Conservation (phyloP, 2,888 invertebrate genomes). For the Acronicta aceris region DNA sequence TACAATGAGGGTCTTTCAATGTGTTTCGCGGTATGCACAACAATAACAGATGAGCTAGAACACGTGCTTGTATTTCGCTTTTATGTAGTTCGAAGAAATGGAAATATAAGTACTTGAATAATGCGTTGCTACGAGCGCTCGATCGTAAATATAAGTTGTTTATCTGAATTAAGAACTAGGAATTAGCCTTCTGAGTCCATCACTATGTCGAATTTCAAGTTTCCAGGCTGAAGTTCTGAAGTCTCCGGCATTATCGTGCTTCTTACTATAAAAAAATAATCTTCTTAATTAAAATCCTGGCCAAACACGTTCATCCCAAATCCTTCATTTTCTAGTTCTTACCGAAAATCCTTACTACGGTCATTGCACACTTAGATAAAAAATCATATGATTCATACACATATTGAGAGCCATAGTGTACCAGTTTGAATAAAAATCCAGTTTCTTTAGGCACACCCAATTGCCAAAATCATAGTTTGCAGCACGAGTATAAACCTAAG, state of each 20-base stretch:
- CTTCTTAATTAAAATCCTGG: too few relatives aligned
- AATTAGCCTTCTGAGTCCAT: neutral
- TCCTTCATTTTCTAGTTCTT: too few relatives aligned
- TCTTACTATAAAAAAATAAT: neutral
- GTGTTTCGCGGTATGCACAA: slow-evolving; percentile 72
- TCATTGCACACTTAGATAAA: too few relatives aligned
- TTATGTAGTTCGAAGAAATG: slow-evolving; percentile 56
- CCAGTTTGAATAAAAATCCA: slow-evolving; percentile 8
- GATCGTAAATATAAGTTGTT: slow-evolving; percentile 16
- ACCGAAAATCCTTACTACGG: too few relatives aligned
- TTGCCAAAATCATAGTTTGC: slow-evolving; percentile 24
- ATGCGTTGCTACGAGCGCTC: slow-evolving; percentile 10
- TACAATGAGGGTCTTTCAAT: slow-evolving; percentile 72
- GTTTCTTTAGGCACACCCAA: slow-evolving; percentile 32
- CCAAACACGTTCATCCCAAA: too few relatives aligned
- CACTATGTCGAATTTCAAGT: neutral
- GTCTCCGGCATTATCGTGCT: too few relatives aligned
- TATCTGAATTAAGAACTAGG: slow-evolving; percentile 11
- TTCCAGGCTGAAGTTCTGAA: too few relatives aligned
- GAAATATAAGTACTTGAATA: slow-evolving; percentile 32
- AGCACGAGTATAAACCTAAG: slow-evolving; percentile 18
- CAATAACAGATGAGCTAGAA: slow-evolving; percentile 74
- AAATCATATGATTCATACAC: neutral
- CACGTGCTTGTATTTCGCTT: slow-evolving; percentile 50
- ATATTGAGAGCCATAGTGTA: neutral